Conservation (phyloP, 2,888 invertebrate species). For the Hypercompe scribonia region DNA sequence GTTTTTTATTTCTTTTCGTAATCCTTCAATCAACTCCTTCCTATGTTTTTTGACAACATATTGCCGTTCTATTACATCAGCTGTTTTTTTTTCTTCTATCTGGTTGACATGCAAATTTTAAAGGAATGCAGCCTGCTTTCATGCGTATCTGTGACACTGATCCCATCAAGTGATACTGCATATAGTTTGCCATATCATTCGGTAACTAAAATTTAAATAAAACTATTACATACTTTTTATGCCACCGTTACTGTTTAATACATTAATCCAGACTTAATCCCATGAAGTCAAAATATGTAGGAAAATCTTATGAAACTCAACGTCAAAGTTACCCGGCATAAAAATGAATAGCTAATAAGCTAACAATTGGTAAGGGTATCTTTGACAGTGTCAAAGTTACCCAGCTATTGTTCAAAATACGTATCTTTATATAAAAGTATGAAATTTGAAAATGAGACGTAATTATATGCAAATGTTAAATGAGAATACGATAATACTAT, state of each 20-base stretch:
- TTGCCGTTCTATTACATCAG: too few species aligned
- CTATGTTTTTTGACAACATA: too few species aligned
- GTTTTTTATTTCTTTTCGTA: too few species aligned
- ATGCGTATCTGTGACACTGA: too few species aligned
- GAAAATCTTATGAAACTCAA: background rate
- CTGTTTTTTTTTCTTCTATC: too few species aligned
- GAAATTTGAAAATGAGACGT: constrained; percentile 14
- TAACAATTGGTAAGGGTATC: constrained; percentile 14
- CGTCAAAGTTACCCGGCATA: background rate
- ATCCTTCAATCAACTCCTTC: too few species aligned
- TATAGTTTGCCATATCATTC: too few species aligned
- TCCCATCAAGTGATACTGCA: too few species aligned
- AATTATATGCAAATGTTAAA: constrained; percentile 13
- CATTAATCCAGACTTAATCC: too few species aligned
- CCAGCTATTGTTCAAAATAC: constrained; percentile 12
- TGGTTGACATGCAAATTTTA: too few species aligned
- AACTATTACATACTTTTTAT: constrained; percentile 5
- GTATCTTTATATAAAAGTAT: constrained; percentile 6
- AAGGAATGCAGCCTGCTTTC: too few species aligned
- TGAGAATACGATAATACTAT: constrained; percentile 10
- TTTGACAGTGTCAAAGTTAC: constrained; percentile 19
- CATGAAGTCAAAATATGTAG: background rate
- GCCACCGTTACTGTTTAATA: constrained; percentile 3
- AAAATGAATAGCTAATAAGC: constrained; percentile 15
- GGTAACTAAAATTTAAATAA: constrained; percentile 11